These are phyloP conservation scores for Pristiophorus japonicus DNA, from an alignment of 2,113 vertebrate species.

Conservation along the genomic window DNA sequence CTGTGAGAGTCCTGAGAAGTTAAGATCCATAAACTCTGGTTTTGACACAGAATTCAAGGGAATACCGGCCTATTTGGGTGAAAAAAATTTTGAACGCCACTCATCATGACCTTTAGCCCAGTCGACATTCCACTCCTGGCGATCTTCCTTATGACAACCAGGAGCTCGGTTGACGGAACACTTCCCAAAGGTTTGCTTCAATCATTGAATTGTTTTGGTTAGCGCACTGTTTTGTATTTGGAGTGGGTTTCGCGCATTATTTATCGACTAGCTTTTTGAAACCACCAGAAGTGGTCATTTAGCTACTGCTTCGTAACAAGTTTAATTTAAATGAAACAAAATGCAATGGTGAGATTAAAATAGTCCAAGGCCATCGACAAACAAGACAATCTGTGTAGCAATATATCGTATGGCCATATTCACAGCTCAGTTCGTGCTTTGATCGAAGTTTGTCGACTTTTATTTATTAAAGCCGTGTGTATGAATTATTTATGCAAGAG, in stretches of 20 bases:
- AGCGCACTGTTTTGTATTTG: background rate
- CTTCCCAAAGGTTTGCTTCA: slow-evolving; percentile 75
- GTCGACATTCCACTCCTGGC: slow-evolving; percentile 61
- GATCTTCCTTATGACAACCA: slow-evolving; percentile 60
- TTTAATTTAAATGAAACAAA: background rate
- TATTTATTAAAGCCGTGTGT: background rate
- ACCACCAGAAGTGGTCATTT: background rate
- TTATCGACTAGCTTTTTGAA: background rate
- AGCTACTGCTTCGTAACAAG: no score
- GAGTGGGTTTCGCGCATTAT: background rate
- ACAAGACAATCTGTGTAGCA: background rate
- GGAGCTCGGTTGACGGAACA: slow-evolving; percentile 57
- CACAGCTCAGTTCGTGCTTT: background rate
- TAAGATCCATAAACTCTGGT: slow-evolving; percentile 40
- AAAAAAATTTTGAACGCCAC: slow-evolving; percentile 52
- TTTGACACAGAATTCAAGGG: slow-evolving; percentile 57
- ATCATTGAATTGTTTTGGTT: background rate
- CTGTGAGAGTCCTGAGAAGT: slow-evolving; percentile 47
- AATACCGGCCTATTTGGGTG: slow-evolving; percentile 47
- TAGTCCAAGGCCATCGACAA: background rate
- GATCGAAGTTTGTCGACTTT: background rate
- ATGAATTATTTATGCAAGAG: background rate
- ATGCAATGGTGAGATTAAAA: background rate
- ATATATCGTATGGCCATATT: background rate
- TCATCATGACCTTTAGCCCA: slow-evolving; percentile 67